These are phyloP conservation scores for Pseudopipra pipra DNA, from an alignment of 2,113 vertebrate species.

Conservation along the genomic window DNA sequence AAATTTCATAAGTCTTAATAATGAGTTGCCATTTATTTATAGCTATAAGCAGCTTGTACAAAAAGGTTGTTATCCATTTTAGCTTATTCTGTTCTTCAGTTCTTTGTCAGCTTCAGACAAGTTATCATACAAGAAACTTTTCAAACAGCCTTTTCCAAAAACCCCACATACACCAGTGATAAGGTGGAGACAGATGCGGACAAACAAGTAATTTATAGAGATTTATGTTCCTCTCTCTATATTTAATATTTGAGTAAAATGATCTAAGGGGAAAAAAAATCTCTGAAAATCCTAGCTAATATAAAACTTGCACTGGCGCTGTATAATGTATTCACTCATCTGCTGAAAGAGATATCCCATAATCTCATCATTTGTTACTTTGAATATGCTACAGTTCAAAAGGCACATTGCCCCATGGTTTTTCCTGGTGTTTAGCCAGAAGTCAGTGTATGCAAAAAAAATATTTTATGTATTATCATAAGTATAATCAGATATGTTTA, in stretches of 20 bases:
- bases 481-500: neutral
- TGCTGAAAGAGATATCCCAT: neutral
- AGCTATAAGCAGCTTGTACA: neutral
- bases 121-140: neutral
- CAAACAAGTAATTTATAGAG: neutral
- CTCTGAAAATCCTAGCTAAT: neutral
- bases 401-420: neutral
- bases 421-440: neutral
- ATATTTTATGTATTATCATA: neutral
- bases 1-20: neutral
- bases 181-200: neutral
- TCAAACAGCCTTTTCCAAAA: neutral
- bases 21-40: neutral
- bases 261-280: neutral
- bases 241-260: neutral
- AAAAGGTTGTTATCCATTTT: neutral
- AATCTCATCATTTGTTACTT: neutral
- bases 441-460: neutral
- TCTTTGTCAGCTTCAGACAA: neutral
- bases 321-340: neutral
- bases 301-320: neutral
- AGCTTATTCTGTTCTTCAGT: neutral
- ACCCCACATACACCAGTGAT: neutral
- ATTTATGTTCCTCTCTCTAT: neutral
- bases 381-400: neutral